These are phyloP conservation scores for Bombus waltoni DNA, from an alignment of 1,140 invertebrate genomes.

Conservation along the genomic window DNA sequence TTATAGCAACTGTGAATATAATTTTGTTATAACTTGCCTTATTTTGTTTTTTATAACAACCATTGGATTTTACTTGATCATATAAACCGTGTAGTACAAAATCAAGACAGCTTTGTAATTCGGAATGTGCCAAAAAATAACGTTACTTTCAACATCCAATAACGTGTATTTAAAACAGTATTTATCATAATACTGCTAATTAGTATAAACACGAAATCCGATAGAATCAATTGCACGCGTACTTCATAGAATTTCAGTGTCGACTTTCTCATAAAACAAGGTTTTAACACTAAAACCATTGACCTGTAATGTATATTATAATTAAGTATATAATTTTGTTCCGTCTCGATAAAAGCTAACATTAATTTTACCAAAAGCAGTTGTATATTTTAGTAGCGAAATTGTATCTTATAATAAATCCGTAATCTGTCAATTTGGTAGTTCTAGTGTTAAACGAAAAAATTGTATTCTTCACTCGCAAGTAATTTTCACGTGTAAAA, in stretches of 20 bases:
- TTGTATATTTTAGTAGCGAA: neutral
- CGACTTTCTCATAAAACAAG: neutral
- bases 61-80: neutral
- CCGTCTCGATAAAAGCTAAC: neutral
- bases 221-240: neutral
- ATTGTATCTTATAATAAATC: neutral
- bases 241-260: neutral
- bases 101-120: neutral
- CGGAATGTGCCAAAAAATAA: neutral
- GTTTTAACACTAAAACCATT: neutral
- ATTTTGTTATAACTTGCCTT: too few species aligned
- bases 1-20: neutral
- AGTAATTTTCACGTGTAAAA: neutral
- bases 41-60: too few species aligned
- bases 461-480: neutral
- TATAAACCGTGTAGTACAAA: neutral
- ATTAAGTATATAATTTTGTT: too few species aligned
- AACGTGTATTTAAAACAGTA: neutral
- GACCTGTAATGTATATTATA: too few species aligned
- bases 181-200: neutral
- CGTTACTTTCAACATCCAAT: too few species aligned
- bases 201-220: neutral
- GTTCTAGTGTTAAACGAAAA: neutral
- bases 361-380: neutral
- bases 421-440: neutral